Percentiles rank a stretch among this genome's conserved stretches.
Conservation (phyloP, 2,888 invertebrate genomes). For the Sphinx pinastri region DNA sequence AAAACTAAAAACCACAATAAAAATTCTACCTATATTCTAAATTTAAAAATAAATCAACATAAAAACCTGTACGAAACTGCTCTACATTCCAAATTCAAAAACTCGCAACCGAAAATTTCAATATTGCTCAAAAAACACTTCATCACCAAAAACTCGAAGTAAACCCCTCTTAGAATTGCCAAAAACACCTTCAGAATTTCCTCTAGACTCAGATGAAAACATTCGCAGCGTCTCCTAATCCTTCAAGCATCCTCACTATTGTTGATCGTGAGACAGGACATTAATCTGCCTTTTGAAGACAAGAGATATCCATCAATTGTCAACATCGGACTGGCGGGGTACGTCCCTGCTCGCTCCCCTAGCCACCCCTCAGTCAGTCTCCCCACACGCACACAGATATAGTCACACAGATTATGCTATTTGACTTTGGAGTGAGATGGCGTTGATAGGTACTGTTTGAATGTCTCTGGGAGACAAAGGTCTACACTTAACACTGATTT, state of each 20-base stretch:
- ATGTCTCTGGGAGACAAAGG: slow-evolving; percentile 11
- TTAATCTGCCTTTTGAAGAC: slow-evolving; percentile 83
- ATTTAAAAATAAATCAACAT: too few relatives aligned
- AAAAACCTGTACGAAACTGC: too few relatives aligned
- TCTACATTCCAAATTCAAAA: too few relatives aligned
- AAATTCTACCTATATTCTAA: too few relatives aligned
- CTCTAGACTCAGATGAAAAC: slow-evolving; percentile 25
- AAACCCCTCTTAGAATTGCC: slow-evolving; percentile 6
- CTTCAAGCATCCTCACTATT: slow-evolving; percentile 72
- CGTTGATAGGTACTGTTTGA: slow-evolving; percentile 18
- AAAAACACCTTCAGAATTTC: slow-evolving; percentile 22
- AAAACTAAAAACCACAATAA: too few relatives aligned
- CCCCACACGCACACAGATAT: slow-evolving; percentile 63
- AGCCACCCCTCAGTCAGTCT: slow-evolving; percentile 41
- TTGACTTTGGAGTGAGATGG: neutral
- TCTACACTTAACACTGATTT: neutral
- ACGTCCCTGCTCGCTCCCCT: slow-evolving; percentile 54
- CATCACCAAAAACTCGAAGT: neutral
- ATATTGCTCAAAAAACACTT: slow-evolving; percentile 4
- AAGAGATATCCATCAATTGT: slow-evolving; percentile 84
- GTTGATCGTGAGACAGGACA: slow-evolving; percentile 69
- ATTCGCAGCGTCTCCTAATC: slow-evolving; percentile 57
- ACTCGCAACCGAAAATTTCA: neutral
- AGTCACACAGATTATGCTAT: slow-evolving; percentile 60
- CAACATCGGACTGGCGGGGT: slow-evolving; percentile 78